phyloP scores from a whole-genome alignment of 2,113 vertebrate species.

The Cranoglanis bouderius region DNA sequence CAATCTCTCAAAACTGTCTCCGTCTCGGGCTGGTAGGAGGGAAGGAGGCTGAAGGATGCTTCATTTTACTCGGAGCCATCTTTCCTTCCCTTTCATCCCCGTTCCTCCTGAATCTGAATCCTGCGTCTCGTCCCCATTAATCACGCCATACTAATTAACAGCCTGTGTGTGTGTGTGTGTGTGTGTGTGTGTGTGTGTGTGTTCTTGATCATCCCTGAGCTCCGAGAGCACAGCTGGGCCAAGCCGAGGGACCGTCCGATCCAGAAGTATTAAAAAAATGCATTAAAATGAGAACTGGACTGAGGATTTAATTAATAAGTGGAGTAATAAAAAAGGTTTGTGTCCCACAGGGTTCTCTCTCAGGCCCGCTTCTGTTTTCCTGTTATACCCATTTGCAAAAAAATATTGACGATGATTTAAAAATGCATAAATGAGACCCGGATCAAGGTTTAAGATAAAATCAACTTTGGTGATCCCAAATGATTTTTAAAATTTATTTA shows the following conservation, averaged over 20 bases:
- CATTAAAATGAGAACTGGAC: neutral
- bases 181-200: constrained; percentile 89
- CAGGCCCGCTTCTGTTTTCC: neutral
- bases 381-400: neutral
- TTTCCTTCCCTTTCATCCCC: constrained; percentile 23
- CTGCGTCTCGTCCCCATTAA: constrained; percentile 83
- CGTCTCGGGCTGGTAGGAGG: constrained; percentile 2
- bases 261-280: constrained; percentile 5
- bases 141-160: constrained; percentile 98
- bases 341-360: neutral
- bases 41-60: neutral
- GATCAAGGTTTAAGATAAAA: neutral
- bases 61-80: neutral
- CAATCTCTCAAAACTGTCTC: constrained; percentile 48
- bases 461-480: neutral
- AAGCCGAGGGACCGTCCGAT: constrained; percentile 68
- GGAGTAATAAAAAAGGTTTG: neutral
- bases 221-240: constrained; percentile 73
- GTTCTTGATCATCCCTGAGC: constrained; percentile 78
- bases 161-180: constrained; percentile 85
- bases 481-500: neutral
- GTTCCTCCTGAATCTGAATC: constrained; percentile 56
- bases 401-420: neutral
- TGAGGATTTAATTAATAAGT: neutral
- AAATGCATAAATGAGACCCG: neutral